Evolutionary conservation across 2,113 vertebrate species (phyloP), one percentile per base, ranked within the genome.

Genomic region (Etheostoma spectabile): DNA sequence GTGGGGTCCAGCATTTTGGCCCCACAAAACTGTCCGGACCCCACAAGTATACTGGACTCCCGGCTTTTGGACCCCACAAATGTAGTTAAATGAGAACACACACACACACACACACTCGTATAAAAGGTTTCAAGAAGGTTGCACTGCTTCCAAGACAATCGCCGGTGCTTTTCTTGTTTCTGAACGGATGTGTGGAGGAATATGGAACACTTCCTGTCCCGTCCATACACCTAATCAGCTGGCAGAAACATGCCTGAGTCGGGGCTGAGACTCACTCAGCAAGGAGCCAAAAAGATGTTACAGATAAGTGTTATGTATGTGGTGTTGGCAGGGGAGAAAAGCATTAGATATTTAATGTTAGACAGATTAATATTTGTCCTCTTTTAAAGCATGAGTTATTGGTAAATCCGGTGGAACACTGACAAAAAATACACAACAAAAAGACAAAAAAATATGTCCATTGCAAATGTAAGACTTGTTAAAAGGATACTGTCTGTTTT

Each of bases 121-220:
- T 68, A 78, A 75, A 22, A 55, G 27, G 63, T 63, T 82, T 5
- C 46, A 38, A 62, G 14, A 38, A 62, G 57, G 62, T 19, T 59
- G 56, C 45, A 70, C 75, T 51, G 33, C 46, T 68, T 77, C 86
- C 18, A 70, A 78, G 57, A 93, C 87, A 93, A 90, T 90, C 74
- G 73, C 78, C 82, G 80, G 87, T 74, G 69, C 8, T 21, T 76
- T 80, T 73, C 42, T 35, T 78, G 51, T 88, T 91, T 80, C 67
- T 77, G 61, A 87, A 78, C 75, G 82, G 91, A 92, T 65, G 80
- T 79, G 68, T 68, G 76, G 80, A 91, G 69, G 72, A 91, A 90
- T 88, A 93, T 42, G 69, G 77, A 91, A 65, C 67, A 86, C 86
- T 86, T 94, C 91, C 93, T 79, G 68, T 94, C 91, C 93, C 77